Conservation (phyloP, 1,140 invertebrate genomes). For the Steinernema khuongi region DNA sequence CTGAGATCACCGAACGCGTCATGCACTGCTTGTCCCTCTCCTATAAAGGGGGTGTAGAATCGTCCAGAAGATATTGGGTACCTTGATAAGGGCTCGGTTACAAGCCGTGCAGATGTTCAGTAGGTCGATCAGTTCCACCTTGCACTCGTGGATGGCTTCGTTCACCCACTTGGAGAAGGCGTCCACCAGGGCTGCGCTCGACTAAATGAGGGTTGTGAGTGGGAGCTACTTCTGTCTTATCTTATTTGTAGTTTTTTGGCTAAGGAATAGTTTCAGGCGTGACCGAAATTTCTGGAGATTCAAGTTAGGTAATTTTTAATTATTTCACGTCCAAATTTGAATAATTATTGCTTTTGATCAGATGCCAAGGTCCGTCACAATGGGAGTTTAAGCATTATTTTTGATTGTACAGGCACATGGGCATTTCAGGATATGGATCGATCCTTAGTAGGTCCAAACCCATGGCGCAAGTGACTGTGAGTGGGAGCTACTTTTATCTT, state of each 20-base stretch:
- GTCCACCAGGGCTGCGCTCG: constrained; percentile 69
- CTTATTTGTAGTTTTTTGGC: too few relatives aligned
- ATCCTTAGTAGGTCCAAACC: too few relatives aligned
- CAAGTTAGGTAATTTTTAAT: constrained; percentile 18
- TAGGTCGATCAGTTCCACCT: constrained; percentile 75
- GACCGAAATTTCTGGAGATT: constrained; percentile 7
- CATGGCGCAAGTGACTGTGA: too few relatives aligned
- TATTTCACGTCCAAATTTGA: too few relatives aligned
- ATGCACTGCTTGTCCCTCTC: constrained; percentile 88
- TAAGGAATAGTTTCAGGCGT: too few relatives aligned
- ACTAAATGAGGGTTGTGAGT: constrained; percentile 57
- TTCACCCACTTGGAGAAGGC: constrained; percentile 91
- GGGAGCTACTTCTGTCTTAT: too few relatives aligned
- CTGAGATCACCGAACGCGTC: constrained; percentile 80
- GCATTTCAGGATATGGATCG: too few relatives aligned
- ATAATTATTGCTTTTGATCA: too few relatives aligned
- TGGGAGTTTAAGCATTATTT: too few relatives aligned
- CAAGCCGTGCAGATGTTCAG: constrained; percentile 83
- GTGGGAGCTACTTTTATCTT: too few relatives aligned
- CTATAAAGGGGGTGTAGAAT: constrained; percentile 59
- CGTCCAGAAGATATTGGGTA: constrained; percentile 46
- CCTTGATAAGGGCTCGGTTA: constrained; percentile 75
- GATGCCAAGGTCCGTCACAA: too few relatives aligned
- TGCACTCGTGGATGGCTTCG: constrained; percentile 79
- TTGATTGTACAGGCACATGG: too few relatives aligned